These are phyloP conservation scores for Teleogryllus occipitalis DNA, from an alignment of 1,140 invertebrate species.

Conservation along the genomic window DNA sequence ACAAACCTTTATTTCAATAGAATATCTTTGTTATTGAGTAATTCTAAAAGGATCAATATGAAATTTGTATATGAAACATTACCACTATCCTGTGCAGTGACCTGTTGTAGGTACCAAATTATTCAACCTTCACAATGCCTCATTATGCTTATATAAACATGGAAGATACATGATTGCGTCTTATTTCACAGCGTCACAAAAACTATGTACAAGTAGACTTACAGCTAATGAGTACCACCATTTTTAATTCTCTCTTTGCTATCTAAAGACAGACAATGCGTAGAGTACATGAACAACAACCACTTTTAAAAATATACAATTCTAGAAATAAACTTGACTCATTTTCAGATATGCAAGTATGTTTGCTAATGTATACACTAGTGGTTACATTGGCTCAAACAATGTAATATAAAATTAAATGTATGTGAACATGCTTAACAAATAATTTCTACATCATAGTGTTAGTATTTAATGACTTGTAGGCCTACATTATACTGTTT, in stretches of 20 bases:
- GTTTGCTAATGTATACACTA: too few species aligned
- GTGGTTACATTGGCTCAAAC: too few species aligned
- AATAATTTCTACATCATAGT: too few species aligned
- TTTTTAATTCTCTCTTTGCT: not conserved
- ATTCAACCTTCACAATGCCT: not conserved
- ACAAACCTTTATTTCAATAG: not conserved
- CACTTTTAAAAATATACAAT: not conserved
- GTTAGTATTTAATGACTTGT: too few species aligned
- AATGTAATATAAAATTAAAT: too few species aligned
- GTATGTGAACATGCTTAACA: too few species aligned
- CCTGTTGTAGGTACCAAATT: not conserved
- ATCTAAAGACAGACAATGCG: not conserved
- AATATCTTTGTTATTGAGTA: not conserved
- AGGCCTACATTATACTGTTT: too few species aligned
- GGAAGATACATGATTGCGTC: slow-evolving; percentile 1
- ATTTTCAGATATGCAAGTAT: not conserved
- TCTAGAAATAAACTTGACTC: not conserved
- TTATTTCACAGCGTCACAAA: not conserved
- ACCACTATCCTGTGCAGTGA: not conserved
- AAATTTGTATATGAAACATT: not conserved
- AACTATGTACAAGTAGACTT: not conserved
- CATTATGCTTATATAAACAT: not conserved
- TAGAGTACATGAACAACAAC: not conserved
- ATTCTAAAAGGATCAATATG: not conserved
- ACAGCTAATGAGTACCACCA: not conserved